Base-by-base conservation (phyloP, 2,113 vertebrate species). In the Psephotus haematonotus region DNA sequence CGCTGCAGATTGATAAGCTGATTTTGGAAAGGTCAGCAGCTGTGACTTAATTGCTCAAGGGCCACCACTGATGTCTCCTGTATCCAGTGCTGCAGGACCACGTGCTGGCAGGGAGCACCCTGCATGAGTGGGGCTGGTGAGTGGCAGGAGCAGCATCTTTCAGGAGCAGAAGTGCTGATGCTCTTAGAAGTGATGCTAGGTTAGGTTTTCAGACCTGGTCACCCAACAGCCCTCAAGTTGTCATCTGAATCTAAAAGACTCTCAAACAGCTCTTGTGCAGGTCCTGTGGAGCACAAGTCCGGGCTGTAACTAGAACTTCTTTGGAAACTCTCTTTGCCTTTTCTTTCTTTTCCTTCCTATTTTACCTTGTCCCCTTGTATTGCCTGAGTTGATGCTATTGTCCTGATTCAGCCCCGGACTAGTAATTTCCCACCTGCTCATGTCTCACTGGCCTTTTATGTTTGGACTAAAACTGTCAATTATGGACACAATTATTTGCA, bases 61-160 rank as follows among this genome's bases (percentile, higher is more conserved):
- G 33, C 16, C 74, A 57, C 27, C 69, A 24, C 20, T 79, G 84
- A 71, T 67, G 8, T 41, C 50, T 53, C 31, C 39, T 0, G 17
- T 1, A 3, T 17, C 33, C 24, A 0, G 0, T 27, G 71, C 88
- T 15, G 64, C 4, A 15, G 28, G 2, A 7, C 22, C 2, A 0
- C 0, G 5, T 2, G 16, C 52, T 68, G 46, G 67, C 47, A n/a
- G 62, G 31, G 44, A 80, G 52, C 28, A 0, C 4, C 12, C 39
- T 71, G 33, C 0, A 2, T 1, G 46, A 37, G 44, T 0, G 0
- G 13, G 53, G 52, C 70, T 71, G 52, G 35, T 3, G 46, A 37
- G 71, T 2, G 7, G 64, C 52, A 46, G 77, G 19, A 65, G 68
- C 44, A 63, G 82, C 62, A 10, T n/a, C 4, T 43, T 41, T 11